phyloP scores from a whole-genome alignment of 2,113 vertebrate species.

The Elaphurus davidianus region DNA sequence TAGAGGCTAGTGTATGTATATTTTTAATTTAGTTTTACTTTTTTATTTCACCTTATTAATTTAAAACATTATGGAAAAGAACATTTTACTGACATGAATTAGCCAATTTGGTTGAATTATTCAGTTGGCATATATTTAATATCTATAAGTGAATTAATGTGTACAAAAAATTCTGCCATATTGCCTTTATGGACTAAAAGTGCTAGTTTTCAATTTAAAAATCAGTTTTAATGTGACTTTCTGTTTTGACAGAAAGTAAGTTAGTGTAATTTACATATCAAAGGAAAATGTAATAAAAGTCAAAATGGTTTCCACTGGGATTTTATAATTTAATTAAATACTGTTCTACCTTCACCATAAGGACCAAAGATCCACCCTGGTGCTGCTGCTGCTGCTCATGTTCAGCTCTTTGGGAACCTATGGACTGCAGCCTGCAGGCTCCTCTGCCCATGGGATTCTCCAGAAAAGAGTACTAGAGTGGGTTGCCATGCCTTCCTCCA shows the following conservation, averaged over 20 bases:
- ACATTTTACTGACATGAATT: background rate
- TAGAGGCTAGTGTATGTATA: background rate
- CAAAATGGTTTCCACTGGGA: background rate
- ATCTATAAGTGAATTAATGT: background rate
- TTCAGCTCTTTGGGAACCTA: background rate
- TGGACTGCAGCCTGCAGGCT: background rate
- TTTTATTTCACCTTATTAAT: background rate
- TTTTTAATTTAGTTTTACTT: conserved; percentile 17
- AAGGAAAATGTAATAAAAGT: conserved; percentile 37
- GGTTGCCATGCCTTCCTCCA: background rate
- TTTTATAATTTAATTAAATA: conserved; percentile 44
- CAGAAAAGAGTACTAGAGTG: background rate
- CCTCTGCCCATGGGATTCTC: background rate
- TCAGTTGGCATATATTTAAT: background rate
- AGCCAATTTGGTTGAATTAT: conserved; percentile 19
- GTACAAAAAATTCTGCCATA: background rate
- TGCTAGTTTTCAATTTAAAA: conserved; percentile 28
- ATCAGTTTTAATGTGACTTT: conserved; percentile 26
- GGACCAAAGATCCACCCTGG: background rate
- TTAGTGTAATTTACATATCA: conserved; percentile 16
- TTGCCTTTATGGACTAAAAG: background rate
- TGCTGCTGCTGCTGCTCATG: background rate
- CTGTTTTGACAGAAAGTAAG: background rate
- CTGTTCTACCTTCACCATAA: background rate
- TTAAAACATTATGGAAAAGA: conserved; percentile 21